Evolutionary conservation across 2,888 invertebrate genomes (phyloP).

Genomic region (Coremacera marginata): DNA sequence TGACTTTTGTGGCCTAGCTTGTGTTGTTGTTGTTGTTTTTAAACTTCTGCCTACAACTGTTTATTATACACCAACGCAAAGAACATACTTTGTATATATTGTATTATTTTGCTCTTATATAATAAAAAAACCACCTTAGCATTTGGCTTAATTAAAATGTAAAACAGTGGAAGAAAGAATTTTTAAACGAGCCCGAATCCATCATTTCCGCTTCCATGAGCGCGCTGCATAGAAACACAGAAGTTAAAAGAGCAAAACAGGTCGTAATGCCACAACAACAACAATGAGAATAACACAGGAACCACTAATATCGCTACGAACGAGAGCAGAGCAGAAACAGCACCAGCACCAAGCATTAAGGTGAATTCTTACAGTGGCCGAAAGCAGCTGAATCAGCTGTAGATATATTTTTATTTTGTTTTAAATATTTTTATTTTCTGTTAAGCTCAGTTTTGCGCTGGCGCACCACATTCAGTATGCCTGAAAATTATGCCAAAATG

Average conservation of each 20-base stretch:
- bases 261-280: conserved; percentile 17
- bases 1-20: conserved; percentile 29
- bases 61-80: not conserved
- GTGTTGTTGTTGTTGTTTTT: not conserved
- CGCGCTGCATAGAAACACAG: not conserved
- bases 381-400: conserved; percentile 1
- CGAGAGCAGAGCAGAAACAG: not conserved
- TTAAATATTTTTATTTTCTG: conserved; percentile 28
- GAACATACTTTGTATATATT: not conserved
- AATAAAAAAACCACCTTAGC: conserved; percentile 11
- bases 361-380: not conserved
- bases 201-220: conserved; percentile 70
- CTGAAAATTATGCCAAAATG: conserved; percentile 17
- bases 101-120: not conserved
- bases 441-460: not conserved
- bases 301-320: not conserved
- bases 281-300: not conserved
- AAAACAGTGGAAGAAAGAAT: conserved; percentile 39
- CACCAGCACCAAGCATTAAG: not conserved
- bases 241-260: conserved; percentile 15
- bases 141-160: conserved; percentile 47
- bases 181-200: conserved; percentile 59
- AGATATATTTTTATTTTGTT: not conserved
- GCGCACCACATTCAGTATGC: not conserved
- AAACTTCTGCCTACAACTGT: not conserved